These are phyloP conservation scores for Tinea pellionella DNA, from an alignment of 2,888 invertebrate genomes.

Conservation along the genomic window DNA sequence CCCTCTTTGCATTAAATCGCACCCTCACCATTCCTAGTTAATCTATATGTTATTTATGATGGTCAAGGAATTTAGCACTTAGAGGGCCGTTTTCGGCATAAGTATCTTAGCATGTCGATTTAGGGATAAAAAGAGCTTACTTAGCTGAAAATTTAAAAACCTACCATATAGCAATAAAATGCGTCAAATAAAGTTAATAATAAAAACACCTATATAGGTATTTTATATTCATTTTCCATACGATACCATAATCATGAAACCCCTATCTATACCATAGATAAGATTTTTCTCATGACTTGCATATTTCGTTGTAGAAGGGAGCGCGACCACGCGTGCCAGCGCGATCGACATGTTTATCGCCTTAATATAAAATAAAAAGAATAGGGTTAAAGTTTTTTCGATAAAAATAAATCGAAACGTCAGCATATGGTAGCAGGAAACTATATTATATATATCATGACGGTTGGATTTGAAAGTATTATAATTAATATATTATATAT, in stretches of 20 bases:
- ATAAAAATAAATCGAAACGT: constrained; percentile 36
- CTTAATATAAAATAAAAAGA: constrained; percentile 68
- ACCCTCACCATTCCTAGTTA: constrained; percentile 34
- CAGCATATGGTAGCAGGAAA: constrained; percentile 44
- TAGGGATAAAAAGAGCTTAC: no score
- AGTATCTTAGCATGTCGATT: no score
- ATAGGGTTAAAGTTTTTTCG: constrained; percentile 35
- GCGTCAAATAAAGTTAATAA: no score
- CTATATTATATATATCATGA: no score
- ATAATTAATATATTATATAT: no score
- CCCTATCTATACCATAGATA: constrained; percentile 32
- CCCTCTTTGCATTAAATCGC: constrained; percentile 11
- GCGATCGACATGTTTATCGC: constrained; percentile 69
- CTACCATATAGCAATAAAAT: no score
- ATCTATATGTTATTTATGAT: constrained; percentile 48
- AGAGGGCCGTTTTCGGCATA: neutral
- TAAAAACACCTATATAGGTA: no score
- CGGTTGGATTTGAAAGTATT: no score
- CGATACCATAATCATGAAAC: neutral
- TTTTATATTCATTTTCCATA: neutral
- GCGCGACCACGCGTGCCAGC: constrained; percentile 57
- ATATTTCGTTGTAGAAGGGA: constrained; percentile 45
- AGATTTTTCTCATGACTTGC: constrained; percentile 68
- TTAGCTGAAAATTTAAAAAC: no score
- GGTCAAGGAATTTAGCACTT: constrained; percentile 19